Base-by-base conservation (phyloP, 1,140 invertebrate species). In the Drosophila kohkoa region DNA sequence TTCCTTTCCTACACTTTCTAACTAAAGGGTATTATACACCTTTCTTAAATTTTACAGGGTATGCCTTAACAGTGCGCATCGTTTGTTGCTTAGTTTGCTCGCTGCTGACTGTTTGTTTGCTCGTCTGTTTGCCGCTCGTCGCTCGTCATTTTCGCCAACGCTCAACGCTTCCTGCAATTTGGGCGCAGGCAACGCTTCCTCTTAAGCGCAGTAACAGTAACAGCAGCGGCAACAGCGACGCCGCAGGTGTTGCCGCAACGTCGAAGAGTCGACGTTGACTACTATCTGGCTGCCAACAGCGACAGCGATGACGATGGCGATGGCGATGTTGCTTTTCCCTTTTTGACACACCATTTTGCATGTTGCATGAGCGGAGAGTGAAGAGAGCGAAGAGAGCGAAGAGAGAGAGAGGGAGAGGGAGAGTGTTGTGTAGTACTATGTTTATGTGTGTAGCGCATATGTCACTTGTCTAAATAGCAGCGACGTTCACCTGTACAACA, bases 391-490 rank as follows among this genome's bases (percentile, higher is more conserved):
- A n/a, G 51, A 25, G 20, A 25, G 20, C 0, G 20, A 25, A n/a
- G 51, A 25, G 16, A 2, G 16, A 20, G 2, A 20, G 20, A 20
- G 20, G 1, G 20, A 20, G 20, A 4, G 20, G 4, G 20, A 25
- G 20, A 4, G 20, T 25, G 20, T 3, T 65, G 51, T 38, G 28
- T 69, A 48, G 62, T 52, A 25, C 20, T 71, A 57, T 58, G 57
- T 68, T 35, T 70, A 55, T 72, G 67, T 77, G 46, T 65, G 41
- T 55, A 51, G 52, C 66, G 68, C 82, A 88, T 88, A 80, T 87
- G 82, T 87, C 82, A 82, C 83, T 77, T 82, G 77, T 88, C 83
- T 83, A 87, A 87, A 87, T 87, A 88, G 80, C 82, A 87, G 68
- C 79, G 67, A 59, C 71, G 64, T 46, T 81, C 82, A 87, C 79